Evolutionary conservation across 37 sponge, comb jelly and placozoan genomes (phyloP).

Genomic region (Chondrilla cf. caribensis): DNA sequence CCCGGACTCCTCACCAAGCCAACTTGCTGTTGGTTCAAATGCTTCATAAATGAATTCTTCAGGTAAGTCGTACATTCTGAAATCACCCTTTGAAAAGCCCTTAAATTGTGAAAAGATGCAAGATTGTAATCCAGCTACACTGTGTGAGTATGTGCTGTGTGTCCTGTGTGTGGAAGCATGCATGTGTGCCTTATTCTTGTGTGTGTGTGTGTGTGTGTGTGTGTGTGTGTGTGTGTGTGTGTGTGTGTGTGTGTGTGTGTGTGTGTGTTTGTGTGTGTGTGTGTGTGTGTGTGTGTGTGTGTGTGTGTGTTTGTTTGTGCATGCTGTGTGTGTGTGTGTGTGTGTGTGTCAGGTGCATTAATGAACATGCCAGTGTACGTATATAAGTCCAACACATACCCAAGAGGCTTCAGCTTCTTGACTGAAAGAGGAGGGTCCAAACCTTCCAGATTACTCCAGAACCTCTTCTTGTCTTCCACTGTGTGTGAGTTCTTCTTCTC

Average conservation of each 20-base stretch:
- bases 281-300: too few relatives aligned
- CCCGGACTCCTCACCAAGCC: background rate
- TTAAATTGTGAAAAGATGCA: background rate
- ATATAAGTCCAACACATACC: too few relatives aligned
- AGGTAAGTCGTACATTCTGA: background rate
- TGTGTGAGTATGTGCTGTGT: background rate
- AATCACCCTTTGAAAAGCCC: background rate
- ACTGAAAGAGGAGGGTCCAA: background rate
- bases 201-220: too few relatives aligned
- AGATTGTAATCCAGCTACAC: background rate
- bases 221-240: too few relatives aligned
- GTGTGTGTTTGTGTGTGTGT: too few relatives aligned
- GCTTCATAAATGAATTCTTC: background rate
- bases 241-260: too few relatives aligned
- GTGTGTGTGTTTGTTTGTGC: too few relatives aligned
- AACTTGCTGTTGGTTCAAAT: background rate
- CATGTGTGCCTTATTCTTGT: too few relatives aligned
- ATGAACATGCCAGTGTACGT: too few relatives aligned
- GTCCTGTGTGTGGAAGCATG: background rate
- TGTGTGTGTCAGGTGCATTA: too few relatives aligned
- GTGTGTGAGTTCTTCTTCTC: background rate
- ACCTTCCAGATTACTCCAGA: background rate
- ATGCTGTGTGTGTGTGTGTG: too few relatives aligned
- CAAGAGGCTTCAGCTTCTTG: background rate
- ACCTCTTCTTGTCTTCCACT: background rate